phyloP scores from a whole-genome alignment of 2,888 invertebrate species.

The Dicroscelio sp. region DNA sequence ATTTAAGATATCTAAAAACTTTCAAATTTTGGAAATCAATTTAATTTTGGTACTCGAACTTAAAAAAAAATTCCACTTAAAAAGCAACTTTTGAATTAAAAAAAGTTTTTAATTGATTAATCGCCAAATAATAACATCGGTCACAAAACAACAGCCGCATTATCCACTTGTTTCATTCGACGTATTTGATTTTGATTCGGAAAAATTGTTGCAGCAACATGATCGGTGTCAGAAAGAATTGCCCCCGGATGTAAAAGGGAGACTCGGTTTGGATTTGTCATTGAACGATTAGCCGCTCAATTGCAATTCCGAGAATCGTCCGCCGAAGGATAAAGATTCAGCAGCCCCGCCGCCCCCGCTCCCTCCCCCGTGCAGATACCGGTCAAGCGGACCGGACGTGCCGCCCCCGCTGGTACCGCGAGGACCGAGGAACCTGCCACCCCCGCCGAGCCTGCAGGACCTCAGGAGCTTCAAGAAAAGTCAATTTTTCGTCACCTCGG shows the following conservation, averaged over 20 bases:
- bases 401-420: slow-evolving; percentile 45
- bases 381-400: background rate
- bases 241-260: slow-evolving; percentile 23
- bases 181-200: too few relatives aligned
- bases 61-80: too few relatives aligned
- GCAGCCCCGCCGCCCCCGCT: slow-evolving; percentile 23
- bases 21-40: too few relatives aligned
- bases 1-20: too few relatives aligned
- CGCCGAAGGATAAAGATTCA: slow-evolving; percentile 18
- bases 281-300: slow-evolving; percentile 15
- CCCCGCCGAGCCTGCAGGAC: slow-evolving; percentile 56
- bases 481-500: background rate
- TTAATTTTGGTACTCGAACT: too few relatives aligned
- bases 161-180: too few relatives aligned
- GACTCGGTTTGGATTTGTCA: slow-evolving; percentile 41
- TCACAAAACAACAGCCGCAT: too few relatives aligned
- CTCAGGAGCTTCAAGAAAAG: slow-evolving; percentile 36
- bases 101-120: too few relatives aligned
- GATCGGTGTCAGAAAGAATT: slow-evolving; percentile 23
- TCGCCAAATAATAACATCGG: too few relatives aligned
- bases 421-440: slow-evolving; percentile 61
- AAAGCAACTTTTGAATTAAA: too few relatives aligned
- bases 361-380: slow-evolving; percentile 41
- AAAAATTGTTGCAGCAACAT: slow-evolving; percentile 39
- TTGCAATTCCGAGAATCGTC: slow-evolving; percentile 30